These are phyloP conservation scores for Sebastolobus altivelis DNA, from an alignment of 2,797 vertebrate species.

Conservation along the genomic window DNA sequence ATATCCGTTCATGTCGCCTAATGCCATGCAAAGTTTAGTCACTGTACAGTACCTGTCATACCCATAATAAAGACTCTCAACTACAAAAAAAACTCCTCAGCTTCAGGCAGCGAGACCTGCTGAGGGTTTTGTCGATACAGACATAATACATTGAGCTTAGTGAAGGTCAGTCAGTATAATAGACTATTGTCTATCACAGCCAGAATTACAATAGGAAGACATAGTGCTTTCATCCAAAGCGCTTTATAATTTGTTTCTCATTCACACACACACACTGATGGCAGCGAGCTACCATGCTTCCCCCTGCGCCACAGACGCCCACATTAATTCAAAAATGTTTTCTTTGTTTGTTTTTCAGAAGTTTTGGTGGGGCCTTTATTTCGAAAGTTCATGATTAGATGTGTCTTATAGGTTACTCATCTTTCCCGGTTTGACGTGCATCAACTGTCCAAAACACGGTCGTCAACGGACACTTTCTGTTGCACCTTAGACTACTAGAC, in stretches of 20 bases:
- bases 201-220: not conserved
- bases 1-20: constrained; percentile 14
- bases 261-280: not conserved
- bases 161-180: constrained; percentile 36
- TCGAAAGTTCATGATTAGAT: not conserved
- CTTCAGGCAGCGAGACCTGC: not conserved
- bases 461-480: not conserved
- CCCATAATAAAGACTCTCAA: constrained; percentile 2
- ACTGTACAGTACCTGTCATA: constrained; percentile 14
- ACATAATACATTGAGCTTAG: constrained; percentile 13
- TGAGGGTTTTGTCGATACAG: constrained; percentile 1
- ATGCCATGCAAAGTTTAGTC: not conserved
- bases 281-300: not conserved
- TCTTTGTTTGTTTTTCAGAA: not conserved
- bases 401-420: not conserved
- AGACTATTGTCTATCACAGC: constrained; percentile 1
- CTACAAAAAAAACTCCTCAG: constrained; percentile 4
- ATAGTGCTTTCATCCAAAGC: not conserved
- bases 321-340: not conserved
- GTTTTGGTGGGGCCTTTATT: not conserved
- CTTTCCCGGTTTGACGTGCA: not conserved
- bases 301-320: not conserved
- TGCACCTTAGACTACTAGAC: not conserved
- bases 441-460: not conserved
- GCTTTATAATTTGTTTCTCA: not conserved